These are phyloP conservation scores for Chrysolina haemoptera DNA, from an alignment of 2,888 invertebrate genomes.

Conservation along the genomic window DNA sequence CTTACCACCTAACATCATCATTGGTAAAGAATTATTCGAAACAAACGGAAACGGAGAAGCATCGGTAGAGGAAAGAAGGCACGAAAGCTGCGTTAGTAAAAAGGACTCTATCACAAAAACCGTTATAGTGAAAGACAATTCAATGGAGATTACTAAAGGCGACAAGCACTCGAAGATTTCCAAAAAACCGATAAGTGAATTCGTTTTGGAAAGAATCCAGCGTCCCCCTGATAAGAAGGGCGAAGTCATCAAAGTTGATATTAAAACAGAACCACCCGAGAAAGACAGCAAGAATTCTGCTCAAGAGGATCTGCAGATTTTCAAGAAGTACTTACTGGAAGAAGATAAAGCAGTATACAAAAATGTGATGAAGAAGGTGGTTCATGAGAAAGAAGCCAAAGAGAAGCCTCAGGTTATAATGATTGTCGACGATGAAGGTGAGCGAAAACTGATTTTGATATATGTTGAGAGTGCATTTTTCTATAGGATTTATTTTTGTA, in stretches of 20 bases:
- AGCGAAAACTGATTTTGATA: not conserved
- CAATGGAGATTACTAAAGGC: slow-evolving; percentile 53
- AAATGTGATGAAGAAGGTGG: slow-evolving; percentile 33
- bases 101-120: slow-evolving; percentile 18
- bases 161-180: slow-evolving; percentile 5
- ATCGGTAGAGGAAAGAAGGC: not conserved
- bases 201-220: slow-evolving; percentile 27
- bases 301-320: slow-evolving; percentile 31
- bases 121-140: slow-evolving; percentile 52
- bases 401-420: slow-evolving; percentile 21
- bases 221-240: not conserved
- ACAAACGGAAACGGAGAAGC: slow-evolving; percentile 1
- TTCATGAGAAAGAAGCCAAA: slow-evolving; percentile 25
- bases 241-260: not conserved
- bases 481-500: no score
- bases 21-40: slow-evolving; percentile 2
- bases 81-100: not conserved
- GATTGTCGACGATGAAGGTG: slow-evolving; percentile 42
- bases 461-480: no score
- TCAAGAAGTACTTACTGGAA: slow-evolving; percentile 33
- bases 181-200: slow-evolving; percentile 1
- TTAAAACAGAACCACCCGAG: slow-evolving; percentile 18
- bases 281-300: not conserved
- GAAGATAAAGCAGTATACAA: slow-evolving; percentile 38
- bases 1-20: slow-evolving; percentile 27